Base-by-base conservation (phyloP, 2,113 vertebrate species). In the Ammodytes dubius region DNA sequence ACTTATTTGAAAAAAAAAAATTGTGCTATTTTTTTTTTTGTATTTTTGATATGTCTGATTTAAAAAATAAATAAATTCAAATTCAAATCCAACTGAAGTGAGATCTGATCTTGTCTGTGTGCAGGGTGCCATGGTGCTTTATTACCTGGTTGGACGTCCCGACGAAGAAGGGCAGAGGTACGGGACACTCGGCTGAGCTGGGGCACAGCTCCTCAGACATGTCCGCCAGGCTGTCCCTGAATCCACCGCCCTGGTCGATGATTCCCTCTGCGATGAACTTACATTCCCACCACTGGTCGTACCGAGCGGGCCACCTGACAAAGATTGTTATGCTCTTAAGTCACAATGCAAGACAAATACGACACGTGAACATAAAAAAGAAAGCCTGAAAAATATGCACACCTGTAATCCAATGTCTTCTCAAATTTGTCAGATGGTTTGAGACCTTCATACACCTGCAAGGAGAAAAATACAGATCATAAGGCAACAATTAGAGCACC, bases 201-300 rank as follows among this genome's bases (percentile, higher is more conserved):
- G 98, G 98, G 81, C 98, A 99, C 37, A 99, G 94, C 89, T 99
- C 98, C 91, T 99, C 98, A 0, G 98, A 99, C 96, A 99, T 98
- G 93, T 99, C 98, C 0, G 98, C 97, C 78, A 99, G 95, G 88
- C 98, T 99, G 91, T 99, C 98, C 53, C 98, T 96, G 90, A 99
- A 99, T 39, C 98, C 98, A 0, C 98, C 98, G 50, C 98, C 98
- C 95, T 99, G 98, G 90, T 99, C 98, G 2, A 99, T 99, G 93
- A 99, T 99, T 82, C 98, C 98, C 91, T 99, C 98, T 2, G 98
- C 96, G 9, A 99, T 98, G 93, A 99, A 99, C 89, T 99, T 99
- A 87, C 98, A 99, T 59, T 99, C 98, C 98, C 98, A 99, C 98
- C 98, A 99, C 91, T 99, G 98, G 92, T 99, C 98, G 39, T 99